Conservation (phyloP, 2,113 vertebrate genomes). For the Cavia porcellus region DNA sequence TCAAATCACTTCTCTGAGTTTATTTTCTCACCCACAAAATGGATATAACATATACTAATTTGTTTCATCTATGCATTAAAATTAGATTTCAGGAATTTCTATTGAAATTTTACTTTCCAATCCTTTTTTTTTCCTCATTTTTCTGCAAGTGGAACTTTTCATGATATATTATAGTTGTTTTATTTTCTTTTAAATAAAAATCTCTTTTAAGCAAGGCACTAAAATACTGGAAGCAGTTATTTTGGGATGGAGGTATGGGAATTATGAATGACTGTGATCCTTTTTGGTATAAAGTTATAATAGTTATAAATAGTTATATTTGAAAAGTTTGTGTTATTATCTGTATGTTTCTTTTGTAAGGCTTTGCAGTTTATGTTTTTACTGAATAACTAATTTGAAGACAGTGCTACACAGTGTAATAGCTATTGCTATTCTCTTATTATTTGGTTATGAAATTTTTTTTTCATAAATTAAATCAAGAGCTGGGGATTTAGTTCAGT, state of each 20-base stretch:
- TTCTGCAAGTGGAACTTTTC: no score
- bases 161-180: background rate
- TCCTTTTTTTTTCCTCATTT: no score
- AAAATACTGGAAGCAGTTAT: background rate
- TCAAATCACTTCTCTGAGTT: background rate
- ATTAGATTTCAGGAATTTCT: no score
- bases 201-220: background rate
- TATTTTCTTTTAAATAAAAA: conserved; percentile 17
- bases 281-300: background rate
- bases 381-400: background rate
- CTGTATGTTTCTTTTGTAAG: background rate
- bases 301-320: no score
- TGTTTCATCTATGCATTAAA: background rate
- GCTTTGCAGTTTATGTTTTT: background rate
- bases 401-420: background rate
- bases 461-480: background rate
- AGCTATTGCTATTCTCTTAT: background rate
- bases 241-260: background rate
- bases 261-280: background rate
- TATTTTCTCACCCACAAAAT: background rate
- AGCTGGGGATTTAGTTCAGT: no score
- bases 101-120: no score
- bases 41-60: background rate
- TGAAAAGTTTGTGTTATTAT: background rate
- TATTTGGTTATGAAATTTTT: background rate